Base-by-base conservation (phyloP, 2,797 vertebrate species). In the Sebastes cheni region DNA sequence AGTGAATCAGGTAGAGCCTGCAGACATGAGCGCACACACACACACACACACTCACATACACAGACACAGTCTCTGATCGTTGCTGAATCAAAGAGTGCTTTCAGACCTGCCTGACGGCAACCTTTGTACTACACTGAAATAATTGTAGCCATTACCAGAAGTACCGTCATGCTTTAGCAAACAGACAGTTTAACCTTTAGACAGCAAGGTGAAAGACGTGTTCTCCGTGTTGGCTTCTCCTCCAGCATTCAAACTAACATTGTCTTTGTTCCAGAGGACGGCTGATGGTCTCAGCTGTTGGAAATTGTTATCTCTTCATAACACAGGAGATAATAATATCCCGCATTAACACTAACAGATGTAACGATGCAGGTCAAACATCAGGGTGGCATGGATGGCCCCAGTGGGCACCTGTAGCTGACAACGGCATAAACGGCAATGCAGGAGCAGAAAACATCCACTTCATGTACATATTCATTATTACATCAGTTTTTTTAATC, bases 171-270 rank as follows among this genome's bases (percentile, higher is more conserved):
- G 60, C 83, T 86, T 80, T 76, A 77, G 80, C 76, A 88, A 89
- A 86, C 78, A 83, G 82, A 87, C 88, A 80, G 83, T 82, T 90
- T 90, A 89, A 92, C 91, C 91, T 92, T 92, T 86, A 71, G 46
- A 86, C 67, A 60, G 72, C 27, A 29, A 65, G 29, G 60, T 67
- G 65, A 81, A 77, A 73, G 67, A 18, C 4, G 2, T 30, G 67
- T 59, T 83, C 30, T 74, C 36, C 16, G 4, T 39, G 50, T 70
- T 25, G 23, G 36, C 60, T 52, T 60, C 29, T 60, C 39, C 8
- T 66, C 25, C 50, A 42, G 65, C 55, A 23, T 73, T 64, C 29
- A 78, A 75, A 27, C 18, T 8, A 69, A 3, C 39, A 34, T 20
- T 2, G 2, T n/a, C 70, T 72, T 69, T 61, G 20, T 54, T 73